Percentiles rank a stretch among this genome's conserved stretches.
Evolutionary conservation across 2,888 invertebrate genomes (phyloP).

Genomic region (Acanthopleura granulata): DNA sequence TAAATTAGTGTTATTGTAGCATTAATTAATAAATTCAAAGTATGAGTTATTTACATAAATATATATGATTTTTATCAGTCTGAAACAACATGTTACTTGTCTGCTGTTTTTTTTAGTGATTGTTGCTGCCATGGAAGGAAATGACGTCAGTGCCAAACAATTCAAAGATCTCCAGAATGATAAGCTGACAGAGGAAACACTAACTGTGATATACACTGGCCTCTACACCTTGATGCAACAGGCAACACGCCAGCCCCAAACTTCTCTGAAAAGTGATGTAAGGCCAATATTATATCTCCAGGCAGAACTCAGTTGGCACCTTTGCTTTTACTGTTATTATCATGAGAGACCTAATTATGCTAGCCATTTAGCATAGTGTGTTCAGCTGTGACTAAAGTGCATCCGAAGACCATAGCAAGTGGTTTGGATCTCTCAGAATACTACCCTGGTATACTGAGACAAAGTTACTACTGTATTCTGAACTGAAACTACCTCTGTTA

Average conservation of each 20-base stretch:
- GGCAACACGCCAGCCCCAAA: conserved; percentile 48
- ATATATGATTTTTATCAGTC: background rate
- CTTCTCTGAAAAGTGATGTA: conserved; percentile 60
- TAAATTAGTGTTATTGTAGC: too few species aligned
- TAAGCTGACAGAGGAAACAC: conserved; percentile 47
- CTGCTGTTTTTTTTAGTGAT: conserved; percentile 44
- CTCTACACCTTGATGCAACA: conserved; percentile 48
- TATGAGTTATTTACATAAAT: background rate
- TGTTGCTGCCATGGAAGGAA: conserved; percentile 51
- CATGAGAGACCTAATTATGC: too few species aligned
- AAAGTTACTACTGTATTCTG: too few species aligned
- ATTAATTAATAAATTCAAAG: too few species aligned
- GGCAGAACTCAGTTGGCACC: too few species aligned
- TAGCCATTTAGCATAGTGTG: too few species aligned
- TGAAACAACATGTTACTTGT: background rate
- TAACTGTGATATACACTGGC: conserved; percentile 55
- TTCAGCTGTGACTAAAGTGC: too few species aligned
- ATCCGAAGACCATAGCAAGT: too few species aligned
- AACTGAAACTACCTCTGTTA: too few species aligned
- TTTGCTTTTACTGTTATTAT: too few species aligned
- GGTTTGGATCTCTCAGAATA: too few species aligned
- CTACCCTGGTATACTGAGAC: too few species aligned
- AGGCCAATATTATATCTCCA: background rate
- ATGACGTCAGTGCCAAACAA: conserved; percentile 39
- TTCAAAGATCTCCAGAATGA: conserved; percentile 46